Evolutionary conservation across 2,888 invertebrate species (phyloP).

Genomic region (Melipona beecheii): DNA sequence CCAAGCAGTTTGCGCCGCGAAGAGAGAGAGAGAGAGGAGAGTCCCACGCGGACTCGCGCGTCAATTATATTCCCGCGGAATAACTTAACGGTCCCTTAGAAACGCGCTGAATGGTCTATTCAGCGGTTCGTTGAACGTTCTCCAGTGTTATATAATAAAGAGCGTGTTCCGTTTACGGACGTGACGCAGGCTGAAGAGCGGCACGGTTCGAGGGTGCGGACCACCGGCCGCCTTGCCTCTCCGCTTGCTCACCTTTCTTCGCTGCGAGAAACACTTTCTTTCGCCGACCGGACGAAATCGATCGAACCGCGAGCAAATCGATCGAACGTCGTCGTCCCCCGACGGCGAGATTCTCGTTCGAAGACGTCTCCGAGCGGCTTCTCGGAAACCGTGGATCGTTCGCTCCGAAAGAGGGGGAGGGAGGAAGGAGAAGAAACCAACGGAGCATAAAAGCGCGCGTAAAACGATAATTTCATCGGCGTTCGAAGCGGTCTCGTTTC

Average conservation of each 20-base stretch:
- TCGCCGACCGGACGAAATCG: no score
- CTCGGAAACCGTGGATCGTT: slow-evolving; percentile 49
- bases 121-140: slow-evolving; percentile 82
- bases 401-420: not conserved
- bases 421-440: slow-evolving; percentile 40
- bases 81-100: slow-evolving; percentile 84
- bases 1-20: slow-evolving; percentile 73
- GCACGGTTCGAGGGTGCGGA: slow-evolving; percentile 49
- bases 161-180: slow-evolving; percentile 73
- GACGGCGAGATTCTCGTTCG: not conserved
- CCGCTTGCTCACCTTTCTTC: no score
- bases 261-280: no score
- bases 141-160: slow-evolving; percentile 84
- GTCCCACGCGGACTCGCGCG: slow-evolving; percentile 80
- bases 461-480: slow-evolving; percentile 56
- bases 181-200: slow-evolving; percentile 73
- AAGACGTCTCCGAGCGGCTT: not conserved
- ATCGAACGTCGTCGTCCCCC: no score
- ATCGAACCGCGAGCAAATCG: no score
- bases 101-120: slow-evolving; percentile 83
- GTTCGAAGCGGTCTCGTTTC: slow-evolving; percentile 59
- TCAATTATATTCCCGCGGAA: slow-evolving; percentile 83
- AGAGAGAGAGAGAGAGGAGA: slow-evolving; percentile 71
- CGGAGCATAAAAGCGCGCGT: slow-evolving; percentile 56
- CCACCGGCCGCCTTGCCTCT: not conserved